phyloP scores from a whole-genome alignment of 2,797 vertebrate species.

The Rhinella marina region DNA sequence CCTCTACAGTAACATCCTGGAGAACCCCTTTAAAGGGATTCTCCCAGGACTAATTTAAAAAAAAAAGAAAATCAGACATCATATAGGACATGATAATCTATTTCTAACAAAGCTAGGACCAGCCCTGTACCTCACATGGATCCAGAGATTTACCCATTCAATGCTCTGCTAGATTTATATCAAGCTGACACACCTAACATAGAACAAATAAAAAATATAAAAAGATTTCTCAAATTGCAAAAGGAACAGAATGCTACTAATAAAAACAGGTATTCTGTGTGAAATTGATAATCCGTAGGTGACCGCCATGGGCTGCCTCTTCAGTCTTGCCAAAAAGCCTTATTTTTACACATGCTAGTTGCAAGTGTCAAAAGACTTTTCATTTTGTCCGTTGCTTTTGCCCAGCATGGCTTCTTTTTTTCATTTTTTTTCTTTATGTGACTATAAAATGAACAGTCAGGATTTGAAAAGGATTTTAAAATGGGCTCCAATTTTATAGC shows the following conservation, averaged over 20 bases:
- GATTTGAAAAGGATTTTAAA: constrained; percentile 63
- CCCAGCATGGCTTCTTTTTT: constrained; percentile 8
- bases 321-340: constrained; percentile 7
- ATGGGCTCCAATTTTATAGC: constrained; percentile 69
- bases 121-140: too few species aligned
- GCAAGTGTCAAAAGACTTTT: constrained; percentile 6
- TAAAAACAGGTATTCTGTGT: constrained; percentile 32
- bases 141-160: too few species aligned
- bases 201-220: constrained; percentile 21
- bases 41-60: too few species aligned
- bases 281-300: constrained; percentile 41
- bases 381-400: constrained; percentile 17
- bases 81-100: too few species aligned
- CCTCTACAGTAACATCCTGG: too few species aligned
- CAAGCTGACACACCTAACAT: too few species aligned
- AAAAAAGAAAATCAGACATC: too few species aligned
- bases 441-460: constrained; percentile 45
- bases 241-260: constrained; percentile 31
- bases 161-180: too few species aligned
- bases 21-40: too few species aligned
- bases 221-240: constrained; percentile 21
- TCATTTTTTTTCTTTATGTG: not conserved
- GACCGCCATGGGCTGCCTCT: not conserved
- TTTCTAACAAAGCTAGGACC: too few species aligned
- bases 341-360: constrained; percentile 18